Conservation (phyloP, 2,113 vertebrate genomes). For the Engystomops pustulosus region DNA sequence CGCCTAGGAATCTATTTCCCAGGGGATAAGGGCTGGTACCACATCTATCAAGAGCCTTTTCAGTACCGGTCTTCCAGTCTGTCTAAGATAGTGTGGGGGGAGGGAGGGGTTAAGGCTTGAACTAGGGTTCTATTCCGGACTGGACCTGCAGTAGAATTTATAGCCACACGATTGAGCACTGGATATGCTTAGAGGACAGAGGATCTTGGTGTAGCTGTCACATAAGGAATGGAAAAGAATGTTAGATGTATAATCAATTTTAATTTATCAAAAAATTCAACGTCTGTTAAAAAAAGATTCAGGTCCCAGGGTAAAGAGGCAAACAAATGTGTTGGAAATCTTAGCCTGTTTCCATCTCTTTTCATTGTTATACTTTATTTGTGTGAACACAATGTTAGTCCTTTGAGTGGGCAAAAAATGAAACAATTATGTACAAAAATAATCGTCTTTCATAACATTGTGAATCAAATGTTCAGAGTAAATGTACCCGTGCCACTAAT, state of each 20-base stretch:
- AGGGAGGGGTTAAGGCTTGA: too few species aligned
- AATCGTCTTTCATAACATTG: background rate
- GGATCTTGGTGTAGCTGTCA: too few species aligned
- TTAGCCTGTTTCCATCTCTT: background rate
- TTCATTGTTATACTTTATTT: background rate
- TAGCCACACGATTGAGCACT: too few species aligned
- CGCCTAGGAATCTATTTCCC: too few species aligned
- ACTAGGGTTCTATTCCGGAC: too few species aligned
- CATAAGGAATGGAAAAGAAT: too few species aligned
- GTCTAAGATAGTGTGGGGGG: too few species aligned
- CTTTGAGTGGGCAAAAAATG: constrained; percentile 10
- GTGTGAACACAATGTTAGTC: background rate
- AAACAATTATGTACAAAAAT: background rate
- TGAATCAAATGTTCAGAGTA: constrained; percentile 6
- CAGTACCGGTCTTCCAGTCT: too few species aligned
- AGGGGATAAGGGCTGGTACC: too few species aligned
- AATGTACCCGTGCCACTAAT: background rate
- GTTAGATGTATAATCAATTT: background rate
- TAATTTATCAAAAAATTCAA: background rate
- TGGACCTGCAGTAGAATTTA: too few species aligned
- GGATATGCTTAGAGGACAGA: too few species aligned
- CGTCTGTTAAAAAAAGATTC: background rate
- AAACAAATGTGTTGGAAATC: background rate
- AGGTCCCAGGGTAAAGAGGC: background rate
- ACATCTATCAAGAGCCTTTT: too few species aligned